phyloP scores from a whole-genome alignment of 2,888 invertebrate species.

The Drosophila nigritarsus region DNA sequence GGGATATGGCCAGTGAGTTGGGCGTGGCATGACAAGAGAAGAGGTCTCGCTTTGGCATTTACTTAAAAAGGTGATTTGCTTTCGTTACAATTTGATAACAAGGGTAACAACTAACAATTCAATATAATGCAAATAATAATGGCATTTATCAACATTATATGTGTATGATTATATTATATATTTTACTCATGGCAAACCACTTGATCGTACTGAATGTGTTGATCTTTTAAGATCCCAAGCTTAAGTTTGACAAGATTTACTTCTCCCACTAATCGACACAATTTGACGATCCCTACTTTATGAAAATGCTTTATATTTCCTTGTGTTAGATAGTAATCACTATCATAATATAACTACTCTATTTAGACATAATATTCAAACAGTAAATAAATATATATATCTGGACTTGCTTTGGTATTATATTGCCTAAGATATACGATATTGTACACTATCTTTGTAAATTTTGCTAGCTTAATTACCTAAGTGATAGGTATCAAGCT shows the following conservation, averaged over 20 bases:
- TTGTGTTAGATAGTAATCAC: background rate
- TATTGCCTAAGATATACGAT: background rate
- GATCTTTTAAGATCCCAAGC: background rate
- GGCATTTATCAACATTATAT: background rate
- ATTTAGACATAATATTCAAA: background rate
- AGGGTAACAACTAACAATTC: background rate
- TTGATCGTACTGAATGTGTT: background rate
- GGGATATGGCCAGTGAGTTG: constrained; percentile 27
- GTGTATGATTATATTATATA: background rate
- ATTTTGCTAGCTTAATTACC: background rate
- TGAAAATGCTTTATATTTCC: background rate
- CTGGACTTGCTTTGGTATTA: background rate
- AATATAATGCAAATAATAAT: background rate
- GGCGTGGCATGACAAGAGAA: constrained; percentile 4
- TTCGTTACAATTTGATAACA: background rate
- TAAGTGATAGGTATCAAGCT: background rate
- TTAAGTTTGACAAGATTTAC: background rate
- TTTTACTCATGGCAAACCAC: background rate
- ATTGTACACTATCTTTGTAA: background rate
- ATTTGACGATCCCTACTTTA: background rate
- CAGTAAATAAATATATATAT: background rate
- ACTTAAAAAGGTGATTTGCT: background rate
- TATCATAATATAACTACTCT: background rate
- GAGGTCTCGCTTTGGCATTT: constrained; percentile 9
- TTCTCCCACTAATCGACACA: background rate